Conservation (phyloP, 2,888 invertebrate genomes). For the Spialia ferax region DNA sequence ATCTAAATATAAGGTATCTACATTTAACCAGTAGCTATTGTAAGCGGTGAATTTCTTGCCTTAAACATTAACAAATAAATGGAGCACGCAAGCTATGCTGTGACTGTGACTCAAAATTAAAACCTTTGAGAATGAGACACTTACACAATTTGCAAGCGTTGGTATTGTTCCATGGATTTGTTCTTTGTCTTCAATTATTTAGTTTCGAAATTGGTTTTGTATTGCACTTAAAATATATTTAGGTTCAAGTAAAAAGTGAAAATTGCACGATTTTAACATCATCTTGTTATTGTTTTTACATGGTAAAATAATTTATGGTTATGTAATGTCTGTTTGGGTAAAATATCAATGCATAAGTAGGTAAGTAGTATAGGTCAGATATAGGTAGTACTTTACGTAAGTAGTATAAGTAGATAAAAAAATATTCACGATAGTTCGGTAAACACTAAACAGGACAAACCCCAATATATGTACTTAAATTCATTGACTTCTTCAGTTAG, state of each 20-base stretch:
- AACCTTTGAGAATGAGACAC: conserved; percentile 29
- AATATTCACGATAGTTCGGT: background rate
- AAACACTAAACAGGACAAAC: too few species aligned
- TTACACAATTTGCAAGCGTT: conserved; percentile 26
- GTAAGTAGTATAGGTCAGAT: too few species aligned
- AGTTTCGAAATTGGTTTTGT: conserved; percentile 26
- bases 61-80: conserved; percentile 19
- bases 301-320: too few species aligned
- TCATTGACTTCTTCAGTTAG: conserved; percentile 9
- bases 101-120: conserved; percentile 42
- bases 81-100: conserved; percentile 35
- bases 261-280: background rate
- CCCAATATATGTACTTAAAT: background rate
- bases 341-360: too few species aligned
- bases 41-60: background rate
- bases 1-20: too few species aligned
- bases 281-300: background rate
- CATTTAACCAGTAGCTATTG: background rate
- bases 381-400: too few species aligned
- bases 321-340: background rate
- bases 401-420: too few species aligned
- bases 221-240: conserved; percentile 5
- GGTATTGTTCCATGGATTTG: conserved; percentile 36
- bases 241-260: background rate
- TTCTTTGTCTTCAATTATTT: conserved; percentile 31